Evolutionary conservation across 2,113 vertebrate genomes (phyloP).

Genomic region (Thymallus thymallus): DNA sequence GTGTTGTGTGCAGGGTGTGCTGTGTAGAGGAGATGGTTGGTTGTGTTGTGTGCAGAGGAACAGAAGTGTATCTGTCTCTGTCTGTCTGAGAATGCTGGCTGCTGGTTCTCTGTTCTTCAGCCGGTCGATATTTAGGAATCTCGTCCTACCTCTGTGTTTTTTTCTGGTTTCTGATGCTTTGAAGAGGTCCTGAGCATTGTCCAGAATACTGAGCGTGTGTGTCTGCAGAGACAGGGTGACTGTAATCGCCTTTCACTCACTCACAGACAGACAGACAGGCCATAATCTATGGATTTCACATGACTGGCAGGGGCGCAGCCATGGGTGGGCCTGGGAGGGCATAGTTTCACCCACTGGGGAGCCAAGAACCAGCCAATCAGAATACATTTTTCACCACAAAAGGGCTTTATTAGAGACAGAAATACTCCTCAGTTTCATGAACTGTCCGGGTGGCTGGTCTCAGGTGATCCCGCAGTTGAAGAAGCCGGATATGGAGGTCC

Average conservation of each 20-base stretch:
- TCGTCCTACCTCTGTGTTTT: conserved; percentile 4
- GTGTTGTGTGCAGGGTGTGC: neutral
- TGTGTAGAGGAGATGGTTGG: neutral
- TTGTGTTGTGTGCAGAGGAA: neutral
- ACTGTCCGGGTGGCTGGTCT: no score
- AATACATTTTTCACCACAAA: no score
- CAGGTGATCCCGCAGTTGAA: no score
- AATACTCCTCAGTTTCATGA: no score
- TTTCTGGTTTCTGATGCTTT: neutral
- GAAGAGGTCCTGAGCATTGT: neutral
- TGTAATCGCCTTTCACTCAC: neutral
- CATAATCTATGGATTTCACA: no score
- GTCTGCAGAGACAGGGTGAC: neutral
- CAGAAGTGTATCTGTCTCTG: neutral
- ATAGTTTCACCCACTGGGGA: no score
- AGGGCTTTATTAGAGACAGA: no score
- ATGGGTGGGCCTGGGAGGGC: no score
- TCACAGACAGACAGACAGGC: neutral
- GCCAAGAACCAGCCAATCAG: no score
- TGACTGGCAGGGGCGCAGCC: no score
- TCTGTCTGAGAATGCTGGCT: neutral
- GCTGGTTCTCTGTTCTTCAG: neutral
- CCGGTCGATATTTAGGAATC: neutral
- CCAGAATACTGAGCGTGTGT: neutral
- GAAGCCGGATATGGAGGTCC: no score